Evolutionary conservation across 2,888 invertebrate genomes (phyloP), one percentile per base, ranked within the genome.

Genomic region (Spatulosminthurus flaviceps): DNA sequence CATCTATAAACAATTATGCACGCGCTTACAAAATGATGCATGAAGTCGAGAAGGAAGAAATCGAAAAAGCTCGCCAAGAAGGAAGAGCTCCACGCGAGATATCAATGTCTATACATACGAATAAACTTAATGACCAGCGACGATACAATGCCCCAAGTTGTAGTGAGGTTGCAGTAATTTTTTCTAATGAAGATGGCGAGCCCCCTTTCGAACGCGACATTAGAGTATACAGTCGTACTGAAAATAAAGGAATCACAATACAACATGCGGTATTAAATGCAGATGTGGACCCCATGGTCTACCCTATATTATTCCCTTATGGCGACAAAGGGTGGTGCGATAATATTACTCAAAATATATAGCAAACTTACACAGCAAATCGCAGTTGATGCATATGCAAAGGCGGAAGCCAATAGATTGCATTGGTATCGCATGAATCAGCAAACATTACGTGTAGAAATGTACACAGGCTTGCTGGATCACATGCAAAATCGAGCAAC

Each of bases 281-380:
- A 9, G 19, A 9, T 19, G 19, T 51, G 1, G 51, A 51, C 16
- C 51, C 51, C 5, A 19, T 51, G n/a, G n/a, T n/a, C 5, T 51
- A 51, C n/a, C 51, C 51, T 4, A 19, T 51, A 2, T n/a, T 51
- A 2, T n/a, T 19, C 16, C n/a, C n/a, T 51, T n/a, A 9, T 16
- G 51, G 51, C 16, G 51, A 51, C 16, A 5, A 2, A 13, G 51
- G 51, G 1, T 51, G 51, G 51, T 2, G 2, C 9, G 2, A 5
- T n/a, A 19, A 16, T n/a, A 51, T 51, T 51, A 11, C 4, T 4
- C 4, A 34, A 34, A 34, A 9, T 34, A 34, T 78, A 85, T 82
- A 77, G 85, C 84, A 13, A 72, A 51, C 51, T 51, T 51, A n/a
- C 51, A 21, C 86, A 86, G 51, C 87, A 87, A 75, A 86, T 67